Conservation (phyloP, 2,113 vertebrate genomes). For the Polypterus senegalus region DNA sequence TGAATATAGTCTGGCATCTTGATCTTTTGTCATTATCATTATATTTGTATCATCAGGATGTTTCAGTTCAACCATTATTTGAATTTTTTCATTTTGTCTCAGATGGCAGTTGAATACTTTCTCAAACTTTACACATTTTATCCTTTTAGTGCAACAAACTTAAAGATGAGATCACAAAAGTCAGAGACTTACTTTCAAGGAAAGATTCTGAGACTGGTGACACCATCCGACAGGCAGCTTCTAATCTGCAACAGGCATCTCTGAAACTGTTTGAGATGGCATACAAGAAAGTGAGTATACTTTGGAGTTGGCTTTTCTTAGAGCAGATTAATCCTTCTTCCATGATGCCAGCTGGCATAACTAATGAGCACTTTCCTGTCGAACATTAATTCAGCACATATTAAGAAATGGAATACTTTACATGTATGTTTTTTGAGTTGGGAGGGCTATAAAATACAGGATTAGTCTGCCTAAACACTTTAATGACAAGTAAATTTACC, state of each 20-base stretch:
- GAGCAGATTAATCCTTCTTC: background rate
- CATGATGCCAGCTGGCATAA: background rate
- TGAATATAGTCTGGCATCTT: too few species aligned
- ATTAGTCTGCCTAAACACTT: too few species aligned
- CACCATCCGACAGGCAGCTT: constrained; percentile 85
- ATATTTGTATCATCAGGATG: background rate
- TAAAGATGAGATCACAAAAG: constrained; percentile 83
- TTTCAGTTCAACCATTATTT: too few species aligned
- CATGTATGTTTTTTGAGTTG: too few species aligned
- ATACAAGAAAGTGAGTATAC: constrained; percentile 80
- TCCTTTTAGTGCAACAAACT: constrained; percentile 76
- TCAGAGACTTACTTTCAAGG: constrained; percentile 75
- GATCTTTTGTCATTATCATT: too few species aligned
- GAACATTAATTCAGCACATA: too few species aligned
- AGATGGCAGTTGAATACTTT: constrained; percentile 1
- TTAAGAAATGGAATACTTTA: too few species aligned
- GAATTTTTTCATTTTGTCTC: background rate
- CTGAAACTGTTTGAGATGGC: constrained; percentile 97
- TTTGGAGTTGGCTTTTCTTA: background rate
- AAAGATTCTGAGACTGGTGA: constrained; percentile 91
- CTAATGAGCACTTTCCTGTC: constrained; percentile 7
- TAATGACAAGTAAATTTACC: too few species aligned
- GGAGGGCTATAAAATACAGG: too few species aligned
- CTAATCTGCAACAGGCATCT: constrained; percentile 82
- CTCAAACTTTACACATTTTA: too few species aligned